These are phyloP conservation scores for Lasaia peninsularis DNA, from an alignment of 1,140 invertebrate genomes.

Conservation along the genomic window DNA sequence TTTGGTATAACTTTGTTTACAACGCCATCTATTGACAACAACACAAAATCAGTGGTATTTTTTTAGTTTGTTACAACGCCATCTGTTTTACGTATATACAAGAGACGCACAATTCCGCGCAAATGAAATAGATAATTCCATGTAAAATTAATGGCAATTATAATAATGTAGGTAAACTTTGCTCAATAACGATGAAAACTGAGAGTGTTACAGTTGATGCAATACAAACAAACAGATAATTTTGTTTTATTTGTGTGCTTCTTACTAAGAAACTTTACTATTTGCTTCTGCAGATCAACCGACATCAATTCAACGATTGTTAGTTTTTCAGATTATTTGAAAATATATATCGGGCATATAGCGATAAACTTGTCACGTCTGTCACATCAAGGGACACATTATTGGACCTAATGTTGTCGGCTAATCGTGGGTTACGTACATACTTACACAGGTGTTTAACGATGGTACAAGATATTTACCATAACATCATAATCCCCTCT, in stretches of 20 bases:
- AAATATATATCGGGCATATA: too few relatives aligned
- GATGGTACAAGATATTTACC: too few relatives aligned
- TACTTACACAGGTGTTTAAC: too few relatives aligned
- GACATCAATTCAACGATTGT: too few relatives aligned
- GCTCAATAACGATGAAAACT: slow-evolving; percentile 75
- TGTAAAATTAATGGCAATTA: slow-evolving; percentile 51
- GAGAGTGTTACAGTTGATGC: slow-evolving; percentile 76
- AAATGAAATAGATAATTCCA: slow-evolving; percentile 42
- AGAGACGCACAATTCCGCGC: slow-evolving; percentile 6
- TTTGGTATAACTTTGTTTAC: slow-evolving; percentile 1
- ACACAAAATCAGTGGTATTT: neutral
- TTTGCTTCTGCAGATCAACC: too few relatives aligned
- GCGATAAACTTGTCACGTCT: too few relatives aligned
- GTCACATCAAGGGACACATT: too few relatives aligned
- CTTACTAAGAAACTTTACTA: neutral
- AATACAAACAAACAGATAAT: slow-evolving; percentile 72
- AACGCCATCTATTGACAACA: neutral
- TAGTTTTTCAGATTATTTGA: too few relatives aligned
- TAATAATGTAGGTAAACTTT: slow-evolving; percentile 77
- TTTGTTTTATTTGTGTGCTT: slow-evolving; percentile 59
- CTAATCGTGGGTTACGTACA: too few relatives aligned
- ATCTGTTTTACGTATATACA: neutral
- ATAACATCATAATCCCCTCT: too few relatives aligned
- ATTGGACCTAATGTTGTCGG: too few relatives aligned
- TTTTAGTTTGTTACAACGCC: neutral